A percentile compares a stretch with the other conserved stretches of the same genome.
These are phyloP conservation scores for Halcyon smyrnensis DNA, from an alignment of 2,797 vertebrate species.

Conservation along the genomic window DNA sequence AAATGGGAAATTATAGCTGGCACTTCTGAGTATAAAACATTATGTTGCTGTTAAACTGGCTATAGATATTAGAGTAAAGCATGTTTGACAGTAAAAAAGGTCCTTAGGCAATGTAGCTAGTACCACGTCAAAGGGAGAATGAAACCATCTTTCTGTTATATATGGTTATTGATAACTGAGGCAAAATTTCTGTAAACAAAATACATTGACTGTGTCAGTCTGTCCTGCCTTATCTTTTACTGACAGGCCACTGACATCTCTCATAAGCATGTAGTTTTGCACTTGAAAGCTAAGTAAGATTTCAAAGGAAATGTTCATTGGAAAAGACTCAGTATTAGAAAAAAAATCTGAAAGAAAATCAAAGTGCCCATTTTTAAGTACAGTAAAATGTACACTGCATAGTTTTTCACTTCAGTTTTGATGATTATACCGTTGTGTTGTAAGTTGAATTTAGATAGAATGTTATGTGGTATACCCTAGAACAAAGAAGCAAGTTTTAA, in stretches of 20 bases:
- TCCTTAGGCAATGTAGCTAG: slow-evolving; percentile 24
- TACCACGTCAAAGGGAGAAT: slow-evolving; percentile 57
- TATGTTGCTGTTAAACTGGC: slow-evolving; percentile 49
- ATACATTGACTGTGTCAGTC: slow-evolving; percentile 27
- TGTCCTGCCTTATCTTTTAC: slow-evolving; percentile 54
- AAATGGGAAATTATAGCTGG: slow-evolving; percentile 41
- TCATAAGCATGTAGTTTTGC: not conserved
- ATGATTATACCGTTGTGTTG: not conserved
- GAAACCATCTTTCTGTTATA: slow-evolving; percentile 63
- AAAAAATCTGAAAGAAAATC: not conserved
- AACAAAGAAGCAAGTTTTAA: not conserved
- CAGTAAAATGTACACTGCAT: not conserved
- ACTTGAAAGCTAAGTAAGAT: not conserved
- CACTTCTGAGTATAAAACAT: slow-evolving; percentile 7
- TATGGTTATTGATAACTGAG: slow-evolving; percentile 61
- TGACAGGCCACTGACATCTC: slow-evolving; percentile 26
- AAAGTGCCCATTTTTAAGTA: not conserved
- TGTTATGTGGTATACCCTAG: not conserved
- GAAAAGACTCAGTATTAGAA: not conserved
- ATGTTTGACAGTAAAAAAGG: slow-evolving; percentile 37
- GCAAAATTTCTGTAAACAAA: slow-evolving; percentile 68
- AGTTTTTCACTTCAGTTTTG: not conserved
- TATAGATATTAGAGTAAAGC: slow-evolving; percentile 43
- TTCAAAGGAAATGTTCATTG: slow-evolving; percentile 41
- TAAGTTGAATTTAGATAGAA: not conserved